Conservation (phyloP, 1,140 invertebrate genomes). For the Danaus melanippus region DNA sequence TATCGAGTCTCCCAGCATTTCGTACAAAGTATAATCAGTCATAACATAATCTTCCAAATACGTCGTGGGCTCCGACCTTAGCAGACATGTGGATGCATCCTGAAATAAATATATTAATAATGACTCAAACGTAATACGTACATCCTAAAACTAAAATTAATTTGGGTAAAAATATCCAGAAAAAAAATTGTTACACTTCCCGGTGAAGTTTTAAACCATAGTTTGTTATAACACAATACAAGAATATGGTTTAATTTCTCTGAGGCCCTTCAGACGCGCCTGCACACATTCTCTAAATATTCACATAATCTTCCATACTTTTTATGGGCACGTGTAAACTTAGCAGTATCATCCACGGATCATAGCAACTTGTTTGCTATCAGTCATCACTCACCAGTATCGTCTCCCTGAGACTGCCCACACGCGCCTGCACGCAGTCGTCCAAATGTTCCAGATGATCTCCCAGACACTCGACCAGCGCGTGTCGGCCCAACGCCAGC, state of each 20-base stretch:
- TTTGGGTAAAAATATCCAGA: constrained; percentile 3
- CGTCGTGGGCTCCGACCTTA: constrained; percentile 57
- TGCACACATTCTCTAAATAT: no score
- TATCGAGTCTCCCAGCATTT: constrained; percentile 58
- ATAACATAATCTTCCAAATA: constrained; percentile 56
- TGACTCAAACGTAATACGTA: constrained; percentile 5
- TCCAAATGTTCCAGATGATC: constrained; percentile 57
- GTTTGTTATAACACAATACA: no score
- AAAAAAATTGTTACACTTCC: not conserved
- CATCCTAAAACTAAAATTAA: not conserved
- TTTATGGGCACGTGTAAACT: no score
- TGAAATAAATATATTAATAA: constrained; percentile 20
- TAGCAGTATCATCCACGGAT: no score
- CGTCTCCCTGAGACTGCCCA: constrained; percentile 42
- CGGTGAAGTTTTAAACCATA: no score
- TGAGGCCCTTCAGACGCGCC: no score
- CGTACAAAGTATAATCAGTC: constrained; percentile 58
- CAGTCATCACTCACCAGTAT: constrained; percentile 42
- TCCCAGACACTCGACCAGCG: constrained; percentile 49
- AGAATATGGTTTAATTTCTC: no score
- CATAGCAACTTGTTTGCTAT: not conserved
- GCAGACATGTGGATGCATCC: constrained; percentile 53
- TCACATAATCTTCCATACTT: no score
- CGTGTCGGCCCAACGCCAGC: constrained; percentile 52
- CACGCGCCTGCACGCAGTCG: constrained; percentile 31